Evolutionary conservation across 2,888 invertebrate genomes (phyloP), one percentile per base, ranked within the genome.

Genomic region (Chironomus tentans): DNA sequence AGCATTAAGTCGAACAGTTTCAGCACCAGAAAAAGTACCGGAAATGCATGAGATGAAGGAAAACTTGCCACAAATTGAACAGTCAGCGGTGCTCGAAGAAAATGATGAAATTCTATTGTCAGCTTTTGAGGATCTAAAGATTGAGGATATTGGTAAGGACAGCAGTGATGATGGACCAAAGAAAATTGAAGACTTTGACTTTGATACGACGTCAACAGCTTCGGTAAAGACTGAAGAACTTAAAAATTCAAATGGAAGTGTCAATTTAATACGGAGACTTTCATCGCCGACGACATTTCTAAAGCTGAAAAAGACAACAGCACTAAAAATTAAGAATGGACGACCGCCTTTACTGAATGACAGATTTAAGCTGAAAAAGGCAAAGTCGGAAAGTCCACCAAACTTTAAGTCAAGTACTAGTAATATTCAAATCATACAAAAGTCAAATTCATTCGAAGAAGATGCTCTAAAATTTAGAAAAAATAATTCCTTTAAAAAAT

Each of bases 401-500:
- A 24, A 62, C 2, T 12, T 28, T 65, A 65, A 65, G n/a, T 56
- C 56, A 56, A 56, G 18, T 56, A 56, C 56, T 56, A 56, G 56
- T 56, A 18, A 15, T 56, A n/a, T 13, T 12, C 13, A 50, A 0
- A 4, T 15, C 12, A 50, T 71, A 18, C 56, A 24, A 15, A 72
- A 72, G 24, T 72, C 72, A 15, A 65, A 74, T 6, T 74, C 74
- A 24, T 74, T 74, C 48, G 46, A 46, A 4, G 65, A 73, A 7
- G 38, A 38, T n/a, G 18, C 28, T 15, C n/a, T 38, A 15, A 47
- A 48, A 12, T 10, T 38, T 68, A 68, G 38, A 68, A 74, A 74
- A 47, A 74, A 74, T 56, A 76, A 70, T 46, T 70, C 70, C 21
- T 76, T 76, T 68, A 69, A 76, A 28, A 76, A 76, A 69, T 62